Evolutionary conservation across 2,888 invertebrate genomes (phyloP), one percentile per base, ranked within the genome.

Genomic region (Agrochola lota): DNA sequence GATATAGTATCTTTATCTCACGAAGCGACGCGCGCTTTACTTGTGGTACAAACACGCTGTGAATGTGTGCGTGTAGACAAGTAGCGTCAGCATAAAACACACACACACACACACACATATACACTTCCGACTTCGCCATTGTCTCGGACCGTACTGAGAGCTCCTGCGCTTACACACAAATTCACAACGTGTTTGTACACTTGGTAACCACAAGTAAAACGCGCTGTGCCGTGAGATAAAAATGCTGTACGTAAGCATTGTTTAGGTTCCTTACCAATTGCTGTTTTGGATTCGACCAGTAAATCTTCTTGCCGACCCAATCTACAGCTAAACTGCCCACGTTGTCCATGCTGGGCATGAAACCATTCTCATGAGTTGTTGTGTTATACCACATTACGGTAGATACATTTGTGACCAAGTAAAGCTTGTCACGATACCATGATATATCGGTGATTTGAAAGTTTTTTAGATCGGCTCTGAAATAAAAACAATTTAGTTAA

Each of bases 271-370:
- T 97, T 96, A 99, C 98, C 97, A 98, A 96, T 93, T 98, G 98
- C 90, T 98, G 98, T 91, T 98, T 98, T 17, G 98, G 98, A 95
- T 98, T 98, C 0, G 98, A 98, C 99, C 99, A 99, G 92, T 99
- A 99, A 15, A 99, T 95, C 91, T 98, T 98, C 86, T 97, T 97
- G 3, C 99, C 99, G 70, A 99, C 97, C 99, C 99, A 99, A 92
- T 99, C 99, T 23, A 99, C 98, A 0, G 98, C 98, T 72, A 99
- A 97, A 89, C 98, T 98, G 1, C 98, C 98, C 0, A 98, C 98
- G 40, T 98, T 97, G 78, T 97, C 97, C 94, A 98, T 97, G 91
- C 98, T 97, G 0, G 95, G 93, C 91, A 98, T 95, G 67, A 97
- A 94, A 0, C 96, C 97, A 71, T 97, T 96, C 66, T 95, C 93